Percentiles rank a stretch among this genome's conserved stretches.
These are phyloP conservation scores for Gymnoscopelus microlampas DNA, from an alignment of 2,797 vertebrate species.

Conservation along the genomic window DNA sequence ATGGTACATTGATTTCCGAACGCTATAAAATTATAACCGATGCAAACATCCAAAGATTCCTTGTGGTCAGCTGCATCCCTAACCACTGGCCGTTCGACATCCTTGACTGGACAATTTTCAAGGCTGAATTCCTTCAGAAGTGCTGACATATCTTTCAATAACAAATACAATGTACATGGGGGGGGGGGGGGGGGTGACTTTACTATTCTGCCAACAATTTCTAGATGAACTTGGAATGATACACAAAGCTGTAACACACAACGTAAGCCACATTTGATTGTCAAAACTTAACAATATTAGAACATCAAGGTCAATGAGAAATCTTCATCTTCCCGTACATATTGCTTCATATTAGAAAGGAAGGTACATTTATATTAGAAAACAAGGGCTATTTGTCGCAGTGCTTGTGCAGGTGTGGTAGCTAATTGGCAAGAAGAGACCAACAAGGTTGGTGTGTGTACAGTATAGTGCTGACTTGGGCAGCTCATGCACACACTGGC, in stretches of 20 bases:
- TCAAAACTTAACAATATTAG: conserved; percentile 24
- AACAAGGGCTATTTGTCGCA: conserved; percentile 21
- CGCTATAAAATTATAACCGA: background rate
- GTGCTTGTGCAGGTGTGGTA: conserved; percentile 38
- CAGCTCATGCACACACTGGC: conserved; percentile 25
- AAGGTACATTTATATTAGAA: conserved; percentile 28
- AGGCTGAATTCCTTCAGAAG: conserved; percentile 39
- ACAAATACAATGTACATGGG: conserved; percentile 33
- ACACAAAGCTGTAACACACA: background rate
- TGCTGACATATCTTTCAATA: conserved; percentile 45
- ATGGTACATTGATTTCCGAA: conserved; percentile 3
- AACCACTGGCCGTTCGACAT: background rate
- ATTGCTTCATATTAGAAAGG: conserved; percentile 14
- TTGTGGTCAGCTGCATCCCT: conserved; percentile 1
- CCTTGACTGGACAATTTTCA: conserved; percentile 33
- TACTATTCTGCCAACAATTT: conserved; percentile 5
- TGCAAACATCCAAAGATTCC: background rate
- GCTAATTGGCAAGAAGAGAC: conserved; percentile 54
- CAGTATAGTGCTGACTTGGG: conserved; percentile 24
- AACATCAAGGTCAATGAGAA: background rate
- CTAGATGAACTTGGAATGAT: conserved; percentile 1
- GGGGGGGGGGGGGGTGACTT: background rate
- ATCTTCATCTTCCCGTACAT: background rate
- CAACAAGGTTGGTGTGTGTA: conserved; percentile 44
- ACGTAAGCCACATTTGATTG: conserved; percentile 35